These are phyloP conservation scores for Lacanobia oleracea DNA, from an alignment of 2,888 invertebrate genomes.

Conservation along the genomic window DNA sequence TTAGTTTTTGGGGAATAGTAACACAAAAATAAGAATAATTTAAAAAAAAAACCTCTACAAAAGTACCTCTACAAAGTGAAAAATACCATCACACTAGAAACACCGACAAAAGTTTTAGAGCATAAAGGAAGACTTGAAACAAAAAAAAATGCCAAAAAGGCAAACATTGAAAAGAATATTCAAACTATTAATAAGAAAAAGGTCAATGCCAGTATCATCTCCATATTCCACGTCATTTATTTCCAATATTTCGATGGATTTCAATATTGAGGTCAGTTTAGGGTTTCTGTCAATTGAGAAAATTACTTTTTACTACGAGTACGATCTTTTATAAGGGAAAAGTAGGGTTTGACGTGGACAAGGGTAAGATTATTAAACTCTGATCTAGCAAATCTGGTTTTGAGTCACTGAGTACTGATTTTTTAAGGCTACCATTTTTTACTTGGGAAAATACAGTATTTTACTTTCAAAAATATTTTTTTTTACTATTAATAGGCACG, in stretches of 20 bases:
- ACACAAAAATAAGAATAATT: too few relatives aligned
- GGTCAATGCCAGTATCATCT: conserved; percentile 17
- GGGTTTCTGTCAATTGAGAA: conserved; percentile 48
- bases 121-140: neutral
- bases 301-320: conserved; percentile 46
- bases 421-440: neutral
- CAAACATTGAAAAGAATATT: neutral
- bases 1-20: too few relatives aligned
- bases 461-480: too few relatives aligned
- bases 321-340: conserved; percentile 30
- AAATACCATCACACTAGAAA: too few relatives aligned
- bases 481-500: too few relatives aligned
- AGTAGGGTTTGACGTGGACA: conserved; percentile 12
- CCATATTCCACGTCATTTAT: conserved; percentile 54
- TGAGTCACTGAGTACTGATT: conserved; percentile 4
- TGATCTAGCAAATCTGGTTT: conserved; percentile 15
- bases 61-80: too few relatives aligned
- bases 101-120: neutral
- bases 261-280: conserved; percentile 30
- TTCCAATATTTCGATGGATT: conserved; percentile 42
- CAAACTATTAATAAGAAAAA: conserved; percentile 16
- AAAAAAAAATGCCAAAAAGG: neutral
- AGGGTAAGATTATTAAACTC: conserved; percentile 31
- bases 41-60: too few relatives aligned
- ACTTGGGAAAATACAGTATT: too few relatives aligned